Evolutionary conservation across 2,888 invertebrate species (phyloP).

Genomic region (Polyploca ridens): DNA sequence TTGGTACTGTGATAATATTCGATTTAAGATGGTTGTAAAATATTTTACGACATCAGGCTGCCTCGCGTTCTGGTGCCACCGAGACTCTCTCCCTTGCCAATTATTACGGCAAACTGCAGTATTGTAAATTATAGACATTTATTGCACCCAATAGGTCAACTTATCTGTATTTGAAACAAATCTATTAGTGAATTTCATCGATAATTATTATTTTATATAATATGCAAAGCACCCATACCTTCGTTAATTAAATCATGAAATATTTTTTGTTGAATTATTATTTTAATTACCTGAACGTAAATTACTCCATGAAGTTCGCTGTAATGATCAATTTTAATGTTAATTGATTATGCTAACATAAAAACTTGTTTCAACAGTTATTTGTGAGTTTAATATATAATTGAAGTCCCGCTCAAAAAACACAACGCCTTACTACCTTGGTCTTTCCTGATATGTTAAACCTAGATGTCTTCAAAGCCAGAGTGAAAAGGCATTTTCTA

Average conservation of each 20-base stretch:
- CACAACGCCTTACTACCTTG: no score
- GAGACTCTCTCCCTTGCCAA: constrained; percentile 43
- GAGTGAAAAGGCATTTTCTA: no score
- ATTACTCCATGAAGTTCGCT: neutral
- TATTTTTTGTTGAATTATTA: no score
- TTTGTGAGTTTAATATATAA: neutral
- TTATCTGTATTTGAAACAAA: no score
- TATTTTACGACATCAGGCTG: constrained; percentile 50
- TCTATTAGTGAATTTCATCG: no score
- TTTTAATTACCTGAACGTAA: neutral
- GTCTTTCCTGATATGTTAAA: no score
- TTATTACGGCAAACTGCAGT: constrained; percentile 38
- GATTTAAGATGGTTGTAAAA: constrained; percentile 60
- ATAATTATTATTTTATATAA: no score
- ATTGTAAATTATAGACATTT: constrained; percentile 13
- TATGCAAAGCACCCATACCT: neutral
- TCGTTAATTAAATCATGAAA: neutral
- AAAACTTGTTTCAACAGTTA: neutral
- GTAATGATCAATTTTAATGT: neutral
- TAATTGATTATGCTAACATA: no score
- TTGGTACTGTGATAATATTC: constrained; percentile 53
- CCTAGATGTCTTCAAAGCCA: no score
- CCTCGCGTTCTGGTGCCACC: constrained; percentile 31
- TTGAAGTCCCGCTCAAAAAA: no score
- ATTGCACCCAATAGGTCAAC: neutral